phyloP scores from a whole-genome alignment of 2,888 invertebrate genomes.

The Zaprionus lineosus region DNA sequence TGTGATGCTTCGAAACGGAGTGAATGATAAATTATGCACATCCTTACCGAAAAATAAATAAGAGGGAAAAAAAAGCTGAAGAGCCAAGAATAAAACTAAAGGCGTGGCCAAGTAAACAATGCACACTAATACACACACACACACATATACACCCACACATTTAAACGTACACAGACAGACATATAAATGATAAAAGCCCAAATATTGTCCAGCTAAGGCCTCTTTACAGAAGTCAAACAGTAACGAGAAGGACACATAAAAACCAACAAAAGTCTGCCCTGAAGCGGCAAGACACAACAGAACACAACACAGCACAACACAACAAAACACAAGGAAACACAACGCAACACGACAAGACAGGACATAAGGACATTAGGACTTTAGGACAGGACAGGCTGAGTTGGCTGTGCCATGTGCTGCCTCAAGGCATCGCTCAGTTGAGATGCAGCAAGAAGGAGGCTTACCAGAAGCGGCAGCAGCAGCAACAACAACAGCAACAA shows the following conservation, averaged over 20 bases:
- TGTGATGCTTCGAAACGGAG: constrained; percentile 32
- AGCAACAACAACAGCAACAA: constrained; percentile 9
- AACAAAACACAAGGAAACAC: too few species aligned
- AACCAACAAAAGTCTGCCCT: constrained; percentile 48
- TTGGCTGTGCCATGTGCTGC: constrained; percentile 58
- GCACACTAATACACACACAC: constrained; percentile 15
- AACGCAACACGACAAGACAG: constrained; percentile 16
- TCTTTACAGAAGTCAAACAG: constrained; percentile 32
- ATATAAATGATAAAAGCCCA: constrained; percentile 43
- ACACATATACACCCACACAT: too few species aligned
- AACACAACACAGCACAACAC: constrained; percentile 29
- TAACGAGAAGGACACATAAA: constrained; percentile 39
- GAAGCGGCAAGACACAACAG: constrained; percentile 42
- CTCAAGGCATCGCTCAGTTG: constrained; percentile 38
- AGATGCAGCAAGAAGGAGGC: too few species aligned
- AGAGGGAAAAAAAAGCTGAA: constrained; percentile 6
- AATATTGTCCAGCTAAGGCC: constrained; percentile 55
- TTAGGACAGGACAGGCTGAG: constrained; percentile 16
- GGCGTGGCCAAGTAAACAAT: constrained; percentile 46
- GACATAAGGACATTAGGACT: background rate
- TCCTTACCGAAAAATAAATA: constrained; percentile 11
- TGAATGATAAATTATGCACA: constrained; percentile 58
- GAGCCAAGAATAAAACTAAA: constrained; percentile 14
- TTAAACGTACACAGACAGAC: background rate
- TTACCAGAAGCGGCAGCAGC: too few species aligned